phyloP scores from a whole-genome alignment of 2,113 vertebrate genomes.

The Ctenomys sociabilis region DNA sequence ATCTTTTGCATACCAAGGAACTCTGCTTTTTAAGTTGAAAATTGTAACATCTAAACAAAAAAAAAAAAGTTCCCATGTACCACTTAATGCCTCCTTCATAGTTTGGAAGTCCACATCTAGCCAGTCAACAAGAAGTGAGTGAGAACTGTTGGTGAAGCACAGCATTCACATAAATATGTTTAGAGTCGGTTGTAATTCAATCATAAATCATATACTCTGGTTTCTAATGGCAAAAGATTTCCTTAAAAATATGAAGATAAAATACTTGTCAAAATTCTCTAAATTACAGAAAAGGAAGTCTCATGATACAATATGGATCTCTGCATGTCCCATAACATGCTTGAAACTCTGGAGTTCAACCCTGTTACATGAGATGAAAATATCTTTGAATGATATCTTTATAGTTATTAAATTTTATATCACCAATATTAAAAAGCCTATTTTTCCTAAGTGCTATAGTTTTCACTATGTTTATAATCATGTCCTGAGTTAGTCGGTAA shows the following conservation, averaged over 20 bases:
- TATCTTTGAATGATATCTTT: background rate
- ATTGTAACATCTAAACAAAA: background rate
- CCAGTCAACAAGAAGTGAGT: background rate
- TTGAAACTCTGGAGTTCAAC: background rate
- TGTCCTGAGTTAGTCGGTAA: background rate
- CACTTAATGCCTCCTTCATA: background rate
- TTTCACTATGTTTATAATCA: background rate
- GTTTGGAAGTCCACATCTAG: background rate
- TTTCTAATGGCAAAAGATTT: background rate
- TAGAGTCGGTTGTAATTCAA: background rate
- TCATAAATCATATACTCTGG: background rate
- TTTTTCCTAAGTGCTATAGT: background rate
- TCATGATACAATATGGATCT: background rate
- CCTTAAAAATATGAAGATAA: constrained; percentile 18
- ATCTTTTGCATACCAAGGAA: background rate
- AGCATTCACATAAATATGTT: background rate
- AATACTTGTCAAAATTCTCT: background rate
- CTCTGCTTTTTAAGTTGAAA: background rate
- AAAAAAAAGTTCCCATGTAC: background rate
- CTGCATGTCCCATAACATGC: background rate
- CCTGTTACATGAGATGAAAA: background rate
- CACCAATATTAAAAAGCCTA: background rate
- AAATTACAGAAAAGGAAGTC: background rate
- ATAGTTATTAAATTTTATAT: background rate
- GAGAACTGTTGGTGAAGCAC: background rate